These are phyloP conservation scores for Acanthornis magna DNA, from an alignment of 2,797 vertebrate species.

Conservation along the genomic window DNA sequence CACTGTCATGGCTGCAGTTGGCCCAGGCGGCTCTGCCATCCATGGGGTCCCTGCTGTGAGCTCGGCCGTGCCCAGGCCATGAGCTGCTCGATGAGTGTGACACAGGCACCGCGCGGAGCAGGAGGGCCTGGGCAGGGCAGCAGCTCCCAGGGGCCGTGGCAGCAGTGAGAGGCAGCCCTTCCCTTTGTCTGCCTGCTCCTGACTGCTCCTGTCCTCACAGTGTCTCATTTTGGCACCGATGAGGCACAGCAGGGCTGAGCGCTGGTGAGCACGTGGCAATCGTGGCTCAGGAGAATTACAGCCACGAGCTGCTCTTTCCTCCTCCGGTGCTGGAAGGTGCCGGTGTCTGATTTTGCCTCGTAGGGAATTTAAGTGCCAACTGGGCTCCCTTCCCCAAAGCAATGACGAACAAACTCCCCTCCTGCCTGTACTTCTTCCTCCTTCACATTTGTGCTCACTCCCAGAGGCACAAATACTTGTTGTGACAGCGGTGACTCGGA, in stretches of 20 bases:
- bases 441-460: neutral
- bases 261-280: neutral
- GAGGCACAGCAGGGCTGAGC: neutral
- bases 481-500: neutral
- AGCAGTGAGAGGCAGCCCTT: neutral
- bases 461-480: neutral
- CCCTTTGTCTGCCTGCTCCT: neutral
- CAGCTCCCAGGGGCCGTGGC: rapidly evolving
- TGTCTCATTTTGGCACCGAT: neutral
- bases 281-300: neutral
- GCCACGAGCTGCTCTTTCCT: neutral
- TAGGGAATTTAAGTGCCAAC: neutral
- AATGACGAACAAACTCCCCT: neutral
- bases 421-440: neutral
- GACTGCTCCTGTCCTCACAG: neutral
- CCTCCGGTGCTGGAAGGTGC: neutral
- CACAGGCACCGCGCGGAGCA: rapidly evolving
- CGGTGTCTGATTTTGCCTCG: neutral
- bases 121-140: neutral
- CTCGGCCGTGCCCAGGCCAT: neutral
- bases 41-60: neutral
- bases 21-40: neutral
- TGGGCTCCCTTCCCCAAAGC: neutral
- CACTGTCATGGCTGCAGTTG: no score
- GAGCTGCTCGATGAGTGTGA: no score